These are phyloP conservation scores for Ammodytes dubius DNA, from an alignment of 2,113 vertebrate species.

Conservation along the genomic window DNA sequence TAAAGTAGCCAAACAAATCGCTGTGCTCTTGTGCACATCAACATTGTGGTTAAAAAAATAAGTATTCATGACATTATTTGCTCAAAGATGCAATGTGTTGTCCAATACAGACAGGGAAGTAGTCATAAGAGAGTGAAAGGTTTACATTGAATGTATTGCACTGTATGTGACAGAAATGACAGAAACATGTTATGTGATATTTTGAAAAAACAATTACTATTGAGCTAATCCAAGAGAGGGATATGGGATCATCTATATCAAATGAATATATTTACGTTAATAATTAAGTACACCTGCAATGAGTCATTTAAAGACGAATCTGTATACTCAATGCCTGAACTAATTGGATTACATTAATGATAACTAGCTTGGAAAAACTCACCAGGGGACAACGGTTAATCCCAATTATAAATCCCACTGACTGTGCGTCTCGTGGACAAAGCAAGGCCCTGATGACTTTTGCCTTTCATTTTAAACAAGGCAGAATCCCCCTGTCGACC, in stretches of 20 bases:
- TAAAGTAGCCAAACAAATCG: neutral
- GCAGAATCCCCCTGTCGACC: conserved; percentile 37
- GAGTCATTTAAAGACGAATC: conserved; percentile 50
- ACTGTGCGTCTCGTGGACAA: conserved; percentile 57
- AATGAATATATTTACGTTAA: conserved; percentile 18
- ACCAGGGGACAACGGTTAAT: conserved; percentile 70
- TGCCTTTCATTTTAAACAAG: conserved; percentile 21
- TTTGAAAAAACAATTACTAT: neutral
- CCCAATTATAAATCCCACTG: conserved; percentile 73
- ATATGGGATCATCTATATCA: conserved; percentile 21
- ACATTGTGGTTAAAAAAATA: neutral
- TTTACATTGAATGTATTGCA: neutral
- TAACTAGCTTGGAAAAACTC: conserved; percentile 67
- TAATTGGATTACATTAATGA: conserved; percentile 78
- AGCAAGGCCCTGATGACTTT: conserved; percentile 57
- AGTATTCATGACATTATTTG: neutral
- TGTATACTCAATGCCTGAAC: conserved; percentile 54
- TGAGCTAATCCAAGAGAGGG: neutral
- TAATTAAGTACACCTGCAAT: conserved; percentile 53
- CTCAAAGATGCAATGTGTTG: neutral
- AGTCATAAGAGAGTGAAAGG: neutral
- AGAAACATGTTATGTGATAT: neutral
- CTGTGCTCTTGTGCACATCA: neutral
- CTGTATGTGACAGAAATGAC: neutral
- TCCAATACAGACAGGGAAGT: neutral